These are phyloP conservation scores for Varanus komodoensis DNA, from an alignment of 2,113 vertebrate species.

Conservation along the genomic window DNA sequence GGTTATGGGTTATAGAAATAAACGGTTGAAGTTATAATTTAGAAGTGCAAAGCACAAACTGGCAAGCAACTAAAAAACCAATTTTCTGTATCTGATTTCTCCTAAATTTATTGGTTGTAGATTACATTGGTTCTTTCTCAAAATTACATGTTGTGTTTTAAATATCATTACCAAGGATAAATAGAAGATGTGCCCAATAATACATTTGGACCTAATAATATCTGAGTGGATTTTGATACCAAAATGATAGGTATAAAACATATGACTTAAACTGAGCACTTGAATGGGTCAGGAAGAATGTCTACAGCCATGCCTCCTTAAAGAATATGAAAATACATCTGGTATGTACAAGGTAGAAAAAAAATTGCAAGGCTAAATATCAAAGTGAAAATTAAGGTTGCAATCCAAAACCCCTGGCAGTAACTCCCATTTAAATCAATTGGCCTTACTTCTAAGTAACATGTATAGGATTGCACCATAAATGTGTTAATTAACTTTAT, in stretches of 20 bases:
- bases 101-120: neutral
- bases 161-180: neutral
- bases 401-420: neutral
- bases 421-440: neutral
- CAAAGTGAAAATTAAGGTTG: neutral
- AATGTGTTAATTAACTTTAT: neutral
- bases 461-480: neutral
- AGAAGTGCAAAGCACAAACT: neutral
- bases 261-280: slow-evolving; percentile 37
- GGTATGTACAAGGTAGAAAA: neutral
- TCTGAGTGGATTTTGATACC: slow-evolving; percentile 44
- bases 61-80: neutral
- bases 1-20: neutral
- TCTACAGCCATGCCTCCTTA: neutral
- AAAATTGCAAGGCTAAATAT: neutral
- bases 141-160: slow-evolving; percentile 3
- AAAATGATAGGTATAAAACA: slow-evolving; percentile 39
- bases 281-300: slow-evolving; percentile 27
- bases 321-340: neutral
- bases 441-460: neutral
- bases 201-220: neutral
- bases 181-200: neutral
- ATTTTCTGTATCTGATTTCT: neutral
- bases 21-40: neutral
- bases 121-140: neutral